Base-by-base conservation (phyloP, 2,113 vertebrate species). In the Psilopogon haemacephalus region DNA sequence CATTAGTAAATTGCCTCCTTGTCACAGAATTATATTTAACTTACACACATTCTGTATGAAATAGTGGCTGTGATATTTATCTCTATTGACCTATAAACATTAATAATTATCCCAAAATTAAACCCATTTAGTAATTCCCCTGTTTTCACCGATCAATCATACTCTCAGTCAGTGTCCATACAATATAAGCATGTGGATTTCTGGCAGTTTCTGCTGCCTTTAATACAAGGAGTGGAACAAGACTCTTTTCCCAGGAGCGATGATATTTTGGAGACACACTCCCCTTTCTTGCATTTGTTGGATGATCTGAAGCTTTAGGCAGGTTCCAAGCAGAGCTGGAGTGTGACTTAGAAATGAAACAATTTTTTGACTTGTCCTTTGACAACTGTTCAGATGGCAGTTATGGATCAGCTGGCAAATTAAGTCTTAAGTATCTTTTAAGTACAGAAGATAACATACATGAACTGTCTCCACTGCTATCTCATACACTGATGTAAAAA, bases 351-450 rank as follows among this genome's bases (percentile, higher is more conserved):
- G 15, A 88, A 86, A 84, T 89, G 40, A 70, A 88, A 82, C 27
- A 72, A 54, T 65, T 86, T 79, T 93, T 89, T 87, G n/a, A 48
- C 58, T 92, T 72, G 6, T 75, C 54, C 30, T 90, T 81, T 92
- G 77, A 82, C 26, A 73, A 50, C 38, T 46, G 76, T 84, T 94
- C 35, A 75, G 35, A 55, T 72, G 44, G 8, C 38, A 69, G 26
- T 37, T 82, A 35, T 6, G 15, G 21, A 90, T 65, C 73, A 84
- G 13, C 44, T 76, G 32, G 48, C 18, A 86, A 65, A 30, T 26
- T 7, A 85, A 82, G 35, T 24, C 55, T 90, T 52, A 87, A 54
- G 12, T 54, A 21, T 26, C 9, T 40, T 74, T 80, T 38, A 73
- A 74, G 30, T 23, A 26, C 40, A 37, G 10, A 82, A 58, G 67